These are phyloP conservation scores for Pygocentrus nattereri DNA, from an alignment of 2,797 vertebrate species.

Conservation along the genomic window DNA sequence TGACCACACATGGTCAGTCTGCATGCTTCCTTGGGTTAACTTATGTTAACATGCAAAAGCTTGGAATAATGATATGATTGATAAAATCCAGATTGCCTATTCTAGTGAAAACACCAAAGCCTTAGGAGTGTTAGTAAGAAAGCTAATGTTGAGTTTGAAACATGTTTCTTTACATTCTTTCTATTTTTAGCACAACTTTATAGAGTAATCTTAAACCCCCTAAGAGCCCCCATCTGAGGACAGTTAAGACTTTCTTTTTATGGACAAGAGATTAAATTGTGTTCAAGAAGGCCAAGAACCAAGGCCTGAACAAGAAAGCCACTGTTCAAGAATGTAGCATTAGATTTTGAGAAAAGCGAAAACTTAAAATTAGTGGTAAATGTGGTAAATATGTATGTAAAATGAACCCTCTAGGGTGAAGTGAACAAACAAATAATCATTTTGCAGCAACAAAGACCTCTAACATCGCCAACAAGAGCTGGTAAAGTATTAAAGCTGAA, in stretches of 20 bases:
- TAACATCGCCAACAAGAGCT: conserved; percentile 25
- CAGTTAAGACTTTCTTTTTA: background rate
- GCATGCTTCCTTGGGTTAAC: conserved; percentile 26
- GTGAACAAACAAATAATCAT: conserved; percentile 13
- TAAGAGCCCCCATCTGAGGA: no score
- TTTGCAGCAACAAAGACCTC: conserved; percentile 11
- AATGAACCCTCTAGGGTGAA: conserved; percentile 11
- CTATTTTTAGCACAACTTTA: no score
- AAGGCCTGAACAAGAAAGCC: background rate
- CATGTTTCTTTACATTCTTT: background rate
- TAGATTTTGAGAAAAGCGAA: conserved; percentile 18
- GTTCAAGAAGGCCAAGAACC: no score
- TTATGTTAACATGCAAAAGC: conserved; percentile 29
- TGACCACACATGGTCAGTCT: background rate
- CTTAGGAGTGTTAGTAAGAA: background rate
- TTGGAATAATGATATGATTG: background rate
- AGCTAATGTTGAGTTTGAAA: background rate
- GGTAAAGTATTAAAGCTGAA: conserved; percentile 10
- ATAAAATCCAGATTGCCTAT: background rate
- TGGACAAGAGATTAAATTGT: background rate
- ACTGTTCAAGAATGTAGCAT: conserved; percentile 3
- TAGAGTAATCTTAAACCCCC: no score
- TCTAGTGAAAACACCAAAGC: background rate
- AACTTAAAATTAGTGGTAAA: background rate
- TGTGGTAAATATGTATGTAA: conserved; percentile 16